phyloP scores from a whole-genome alignment of 2,113 vertebrate genomes.

The Cricetomys ansorgei region DNA sequence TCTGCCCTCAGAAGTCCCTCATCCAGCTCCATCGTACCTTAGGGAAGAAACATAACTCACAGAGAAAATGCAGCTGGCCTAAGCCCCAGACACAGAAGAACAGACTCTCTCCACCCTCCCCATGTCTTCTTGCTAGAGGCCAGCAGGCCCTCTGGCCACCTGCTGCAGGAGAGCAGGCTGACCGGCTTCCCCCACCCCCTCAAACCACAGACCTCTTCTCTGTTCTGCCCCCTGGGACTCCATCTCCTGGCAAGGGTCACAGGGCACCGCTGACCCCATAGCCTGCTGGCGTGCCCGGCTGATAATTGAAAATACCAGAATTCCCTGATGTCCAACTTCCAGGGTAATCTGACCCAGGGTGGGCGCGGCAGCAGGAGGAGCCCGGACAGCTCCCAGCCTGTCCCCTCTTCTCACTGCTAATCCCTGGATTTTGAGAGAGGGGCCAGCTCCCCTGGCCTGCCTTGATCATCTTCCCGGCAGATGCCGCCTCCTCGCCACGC shows the following conservation, averaged over 20 bases:
- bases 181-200: slow-evolving; percentile 8
- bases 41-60: accelerated
- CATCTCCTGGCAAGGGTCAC: slow-evolving; percentile 77
- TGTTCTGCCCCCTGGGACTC: slow-evolving; percentile 74
- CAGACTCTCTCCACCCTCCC: neutral
- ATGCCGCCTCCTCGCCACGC: slow-evolving; percentile 84
- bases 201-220: slow-evolving; percentile 77
- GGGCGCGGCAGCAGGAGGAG: slow-evolving; percentile 50
- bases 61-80: neutral
- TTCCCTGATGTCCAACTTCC: slow-evolving; percentile 81
- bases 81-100: neutral
- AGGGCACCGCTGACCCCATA: slow-evolving; percentile 80
- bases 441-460: slow-evolving; percentile 41
- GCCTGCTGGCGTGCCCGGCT: slow-evolving; percentile 66
- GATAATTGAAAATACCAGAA: slow-evolving; percentile 90
- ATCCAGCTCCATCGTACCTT: neutral
- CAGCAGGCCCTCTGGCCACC: slow-evolving; percentile 54
- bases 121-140: neutral
- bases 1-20: neutral
- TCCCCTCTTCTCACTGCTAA: slow-evolving; percentile 68
- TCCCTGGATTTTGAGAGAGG: slow-evolving; percentile 74
- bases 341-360: slow-evolving; percentile 85
- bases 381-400: slow-evolving; percentile 68
- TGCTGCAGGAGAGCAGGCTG: slow-evolving; percentile 33
- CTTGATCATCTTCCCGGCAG: slow-evolving; percentile 81